Percentiles rank a stretch among this genome's conserved stretches.
phyloP scores from a whole-genome alignment of 2,888 invertebrate genomes.

The Macaria notata region DNA sequence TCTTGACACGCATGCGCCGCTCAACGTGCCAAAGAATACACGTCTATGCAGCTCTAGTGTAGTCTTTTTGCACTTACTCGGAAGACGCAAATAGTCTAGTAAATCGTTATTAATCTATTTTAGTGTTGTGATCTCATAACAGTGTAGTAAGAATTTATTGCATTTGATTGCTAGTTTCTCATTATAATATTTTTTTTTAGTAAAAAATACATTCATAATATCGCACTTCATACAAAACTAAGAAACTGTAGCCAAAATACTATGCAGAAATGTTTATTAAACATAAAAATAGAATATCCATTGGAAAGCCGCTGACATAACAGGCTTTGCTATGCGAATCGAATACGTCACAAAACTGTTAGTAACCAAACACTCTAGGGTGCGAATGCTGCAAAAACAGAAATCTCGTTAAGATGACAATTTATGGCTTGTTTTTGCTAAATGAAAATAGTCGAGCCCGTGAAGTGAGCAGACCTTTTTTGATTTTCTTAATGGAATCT shows the following conservation, averaged over 20 bases:
- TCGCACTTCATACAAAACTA: too few relatives aligned
- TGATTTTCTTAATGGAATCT: constrained; percentile 83
- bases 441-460: constrained; percentile 80
- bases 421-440: constrained; percentile 83
- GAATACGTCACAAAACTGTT: constrained; percentile 55
- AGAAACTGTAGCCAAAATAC: too few relatives aligned
- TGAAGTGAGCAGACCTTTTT: constrained; percentile 79
- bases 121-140: constrained; percentile 2
- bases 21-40: constrained; percentile 69
- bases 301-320: constrained; percentile 54
- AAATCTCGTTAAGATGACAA: constrained; percentile 83
- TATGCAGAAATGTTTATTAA: too few relatives aligned
- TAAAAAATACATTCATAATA: too few relatives aligned
- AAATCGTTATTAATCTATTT: constrained; percentile 20
- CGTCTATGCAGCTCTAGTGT: constrained; percentile 41
- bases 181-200: too few relatives aligned
- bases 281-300: constrained; percentile 11
- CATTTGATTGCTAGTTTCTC: neutral
- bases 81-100: constrained; percentile 28
- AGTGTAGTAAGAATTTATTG: neutral
- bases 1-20: constrained; percentile 66
- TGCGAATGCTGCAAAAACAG: constrained; percentile 79
- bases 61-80: constrained; percentile 23
- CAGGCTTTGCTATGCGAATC: constrained; percentile 45
- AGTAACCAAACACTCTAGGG: constrained; percentile 64